Base-by-base conservation (phyloP, 2,888 invertebrate genomes). In the Megaustenia siamemsis region DNA sequence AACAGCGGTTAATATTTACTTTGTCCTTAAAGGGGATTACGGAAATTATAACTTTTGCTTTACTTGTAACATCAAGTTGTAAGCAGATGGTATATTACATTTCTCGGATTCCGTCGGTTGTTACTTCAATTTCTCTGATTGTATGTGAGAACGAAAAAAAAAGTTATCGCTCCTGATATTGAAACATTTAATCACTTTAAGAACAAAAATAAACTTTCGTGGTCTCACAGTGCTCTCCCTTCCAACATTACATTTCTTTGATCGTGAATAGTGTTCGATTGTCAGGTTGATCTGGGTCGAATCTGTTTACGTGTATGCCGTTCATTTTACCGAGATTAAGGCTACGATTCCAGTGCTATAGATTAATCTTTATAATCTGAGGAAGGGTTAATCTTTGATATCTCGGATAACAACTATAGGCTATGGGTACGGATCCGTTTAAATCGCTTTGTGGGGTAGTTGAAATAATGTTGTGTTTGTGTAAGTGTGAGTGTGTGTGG, bases 331-430 rank as follows among this genome's bases (percentile, higher is more conserved):
- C 10, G 8, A 43, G 71, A 71, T 71, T 71, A 43, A 43, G 43
- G 71, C 18, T n/a, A 8, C 43, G 28, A 43, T 71, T 71, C 43
- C n/a, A 69, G 35, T 24, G 40, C 5, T n/a, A 2, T 10, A 45
- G 43, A 71, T 71, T 71, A 43, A 71, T 43, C n/a, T 71, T 71
- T 15, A 71, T 71, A 71, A 43, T 71, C 71, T 71, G n/a, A 43
- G 43, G 15, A 40, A 71, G 45, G 43, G 40, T 71, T 71, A 71
- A 71, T 71, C 71, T 71, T 43, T 5, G 2, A n/a, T 12, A 43
- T 71, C 43, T 71, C 40, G 12, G 71, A 71, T 71, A 24, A 28
- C 24, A 43, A n/a, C 43, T 15, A 71, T 28, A 28, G 71, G 8
- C 28, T 28, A 45, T 71, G 24, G 6, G 15, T 71, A 21, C 28